phyloP scores from a whole-genome alignment of 2,888 invertebrate species.

The Stenchaetothrips biformis region DNA sequence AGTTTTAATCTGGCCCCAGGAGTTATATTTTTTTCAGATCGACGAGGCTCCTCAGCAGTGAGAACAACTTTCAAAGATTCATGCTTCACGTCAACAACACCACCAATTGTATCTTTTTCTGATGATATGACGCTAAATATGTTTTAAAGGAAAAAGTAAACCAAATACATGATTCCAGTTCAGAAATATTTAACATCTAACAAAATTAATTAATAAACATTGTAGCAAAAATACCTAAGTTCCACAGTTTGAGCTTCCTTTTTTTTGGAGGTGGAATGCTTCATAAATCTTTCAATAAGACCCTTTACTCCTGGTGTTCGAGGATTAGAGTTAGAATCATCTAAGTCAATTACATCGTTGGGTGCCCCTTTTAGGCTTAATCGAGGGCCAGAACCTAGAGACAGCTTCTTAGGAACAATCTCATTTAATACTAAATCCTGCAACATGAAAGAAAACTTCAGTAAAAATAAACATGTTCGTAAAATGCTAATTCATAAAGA shows the following conservation, averaged over 20 bases:
- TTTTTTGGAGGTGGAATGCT: conserved; percentile 52
- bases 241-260: conserved; percentile 32
- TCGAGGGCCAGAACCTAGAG: neutral
- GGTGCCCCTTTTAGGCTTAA: conserved; percentile 44
- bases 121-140: conserved; percentile 22
- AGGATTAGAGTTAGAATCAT: conserved; percentile 48
- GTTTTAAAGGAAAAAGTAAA: neutral
- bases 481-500: neutral
- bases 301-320: conserved; percentile 56
- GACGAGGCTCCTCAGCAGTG: conserved; percentile 37
- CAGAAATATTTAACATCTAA: conserved; percentile 40
- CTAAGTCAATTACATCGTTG: conserved; percentile 58
- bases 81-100: conserved; percentile 37
- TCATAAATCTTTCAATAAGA: conserved; percentile 65
- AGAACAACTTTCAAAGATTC: conserved; percentile 30
- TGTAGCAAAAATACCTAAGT: conserved; percentile 30
- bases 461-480: neutral
- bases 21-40: conserved; percentile 47
- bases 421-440: neutral
- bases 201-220: conserved; percentile 38
- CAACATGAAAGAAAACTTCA: neutral
- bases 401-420: neutral
- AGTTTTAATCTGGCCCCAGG: conserved; percentile 68
- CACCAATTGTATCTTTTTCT: conserved; percentile 46
- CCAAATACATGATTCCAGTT: conserved; percentile 36